phyloP scores from a whole-genome alignment of 2,797 vertebrate species.

The Diplodus sargus region DNA sequence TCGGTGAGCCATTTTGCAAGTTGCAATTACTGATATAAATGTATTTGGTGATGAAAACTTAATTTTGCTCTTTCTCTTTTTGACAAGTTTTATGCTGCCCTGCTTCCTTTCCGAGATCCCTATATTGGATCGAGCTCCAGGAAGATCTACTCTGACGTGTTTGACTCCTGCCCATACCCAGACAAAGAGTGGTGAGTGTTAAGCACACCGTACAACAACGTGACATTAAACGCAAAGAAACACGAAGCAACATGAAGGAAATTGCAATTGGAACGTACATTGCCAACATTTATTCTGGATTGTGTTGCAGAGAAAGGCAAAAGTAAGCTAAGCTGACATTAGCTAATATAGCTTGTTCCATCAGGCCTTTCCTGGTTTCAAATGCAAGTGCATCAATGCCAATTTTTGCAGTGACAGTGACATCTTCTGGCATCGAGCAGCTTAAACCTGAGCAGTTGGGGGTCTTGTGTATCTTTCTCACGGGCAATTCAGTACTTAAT shows the following conservation, averaged over 20 bases:
- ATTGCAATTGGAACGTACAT: no score
- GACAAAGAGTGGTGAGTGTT: slow-evolving; percentile 86
- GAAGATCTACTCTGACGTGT: slow-evolving; percentile 74
- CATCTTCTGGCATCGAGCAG: background rate
- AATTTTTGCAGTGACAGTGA: no score
- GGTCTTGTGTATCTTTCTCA: slow-evolving; percentile 6
- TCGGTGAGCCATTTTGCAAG: background rate
- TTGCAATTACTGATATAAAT: no score
- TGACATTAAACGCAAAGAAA: no score
- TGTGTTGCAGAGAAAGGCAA: no score
- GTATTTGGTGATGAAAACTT: background rate
- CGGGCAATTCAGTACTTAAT: background rate
- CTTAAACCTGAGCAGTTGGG: slow-evolving; percentile 2
- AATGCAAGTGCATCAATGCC: no score
- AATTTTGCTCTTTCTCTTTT: background rate
- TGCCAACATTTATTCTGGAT: no score
- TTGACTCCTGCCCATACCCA: slow-evolving; percentile 76
- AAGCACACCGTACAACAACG: no score
- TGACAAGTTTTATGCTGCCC: slow-evolving; percentile 63
- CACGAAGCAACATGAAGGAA: no score
- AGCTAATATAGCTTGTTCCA: no score
- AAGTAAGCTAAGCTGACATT: no score
- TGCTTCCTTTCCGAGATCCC: slow-evolving; percentile 57
- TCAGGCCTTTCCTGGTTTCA: no score
- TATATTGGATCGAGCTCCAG: slow-evolving; percentile 39